Conservation (phyloP, 2,888 invertebrate species). For the Diachrysia chrysitis region DNA sequence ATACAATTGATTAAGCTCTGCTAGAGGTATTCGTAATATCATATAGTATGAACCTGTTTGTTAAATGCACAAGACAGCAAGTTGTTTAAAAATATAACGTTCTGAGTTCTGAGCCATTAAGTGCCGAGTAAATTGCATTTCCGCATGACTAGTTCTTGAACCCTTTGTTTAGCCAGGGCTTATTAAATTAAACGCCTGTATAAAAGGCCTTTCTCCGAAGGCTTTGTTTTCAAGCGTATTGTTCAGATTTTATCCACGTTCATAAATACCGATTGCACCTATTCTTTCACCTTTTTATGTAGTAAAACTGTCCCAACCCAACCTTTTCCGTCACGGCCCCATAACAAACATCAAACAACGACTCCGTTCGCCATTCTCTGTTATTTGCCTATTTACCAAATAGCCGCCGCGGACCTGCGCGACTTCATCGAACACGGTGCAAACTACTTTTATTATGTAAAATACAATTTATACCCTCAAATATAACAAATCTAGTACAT, state of each 20-base stretch:
- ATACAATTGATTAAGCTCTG: background rate
- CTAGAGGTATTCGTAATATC: background rate
- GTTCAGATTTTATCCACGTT: slow-evolving; percentile 43
- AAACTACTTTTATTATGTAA: slow-evolving; percentile 16
- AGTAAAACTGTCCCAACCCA: slow-evolving; percentile 51
- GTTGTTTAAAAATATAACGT: background rate
- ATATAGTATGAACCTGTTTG: background rate
- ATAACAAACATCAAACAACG: slow-evolving; percentile 65
- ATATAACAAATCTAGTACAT: background rate
- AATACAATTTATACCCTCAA: background rate
- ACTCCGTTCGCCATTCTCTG: slow-evolving; percentile 52
- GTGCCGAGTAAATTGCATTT: slow-evolving; percentile 16
- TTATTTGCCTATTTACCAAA: slow-evolving; percentile 60
- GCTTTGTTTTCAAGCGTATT: slow-evolving; percentile 37
- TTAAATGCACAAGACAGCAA: background rate
- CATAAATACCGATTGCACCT: slow-evolving; percentile 54
- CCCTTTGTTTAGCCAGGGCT: slow-evolving; percentile 16
- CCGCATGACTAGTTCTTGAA: slow-evolving; percentile 9
- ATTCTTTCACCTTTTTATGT: slow-evolving; percentile 52
- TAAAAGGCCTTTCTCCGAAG: slow-evolving; percentile 12
- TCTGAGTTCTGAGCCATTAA: slow-evolving; percentile 10
- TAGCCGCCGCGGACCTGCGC: slow-evolving; percentile 38
- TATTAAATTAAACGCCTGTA: slow-evolving; percentile 14
- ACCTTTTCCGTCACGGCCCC: slow-evolving; percentile 54
- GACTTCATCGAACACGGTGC: slow-evolving; percentile 13